phyloP scores from a whole-genome alignment of 1,140 invertebrate species.

The Panulirus ornatus region DNA sequence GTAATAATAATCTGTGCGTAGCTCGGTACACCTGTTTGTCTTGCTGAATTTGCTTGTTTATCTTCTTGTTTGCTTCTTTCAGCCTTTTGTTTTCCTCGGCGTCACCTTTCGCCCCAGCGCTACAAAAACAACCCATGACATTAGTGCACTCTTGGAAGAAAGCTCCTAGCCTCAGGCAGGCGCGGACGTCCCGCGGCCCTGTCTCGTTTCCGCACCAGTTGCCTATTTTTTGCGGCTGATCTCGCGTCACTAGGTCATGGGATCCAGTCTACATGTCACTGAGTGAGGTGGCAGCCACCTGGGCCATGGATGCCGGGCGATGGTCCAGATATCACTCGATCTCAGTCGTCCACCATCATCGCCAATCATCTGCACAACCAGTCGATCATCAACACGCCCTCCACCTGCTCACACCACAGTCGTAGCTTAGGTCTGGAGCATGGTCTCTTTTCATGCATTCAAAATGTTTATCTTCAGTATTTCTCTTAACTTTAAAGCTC shows the following conservation, averaged over 20 bases:
- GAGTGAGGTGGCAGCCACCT: constrained; percentile 75
- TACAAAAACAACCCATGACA: constrained; percentile 97
- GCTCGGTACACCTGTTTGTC: constrained; percentile 99
- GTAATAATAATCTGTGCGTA: constrained; percentile 94
- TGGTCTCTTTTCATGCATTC: no score
- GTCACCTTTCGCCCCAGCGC: constrained; percentile 90
- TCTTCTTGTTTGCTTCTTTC: constrained; percentile 98
- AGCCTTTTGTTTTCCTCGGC: constrained; percentile 96
- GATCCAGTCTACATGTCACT: constrained; percentile 76
- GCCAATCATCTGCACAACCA: constrained; percentile 74
- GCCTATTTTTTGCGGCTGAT: constrained; percentile 76
- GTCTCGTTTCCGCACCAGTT: constrained; percentile 76
- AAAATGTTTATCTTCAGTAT: no score
- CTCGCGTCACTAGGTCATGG: constrained; percentile 75
- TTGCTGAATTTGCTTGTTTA: constrained; percentile 98
- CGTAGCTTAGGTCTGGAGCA: no score
- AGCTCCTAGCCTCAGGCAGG: constrained; percentile 74
- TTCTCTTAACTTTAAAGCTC: no score
- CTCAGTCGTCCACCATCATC: constrained; percentile 75
- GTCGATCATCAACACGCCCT: constrained; percentile 72
- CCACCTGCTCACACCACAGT: constrained; percentile 44
- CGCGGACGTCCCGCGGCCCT: constrained; percentile 73
- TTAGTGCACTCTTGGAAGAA: constrained; percentile 79
- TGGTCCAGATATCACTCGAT: constrained; percentile 75
- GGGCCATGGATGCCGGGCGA: constrained; percentile 76